Base-by-base conservation (phyloP, 1,140 invertebrate species). In the Lasioglossum albipes region DNA sequence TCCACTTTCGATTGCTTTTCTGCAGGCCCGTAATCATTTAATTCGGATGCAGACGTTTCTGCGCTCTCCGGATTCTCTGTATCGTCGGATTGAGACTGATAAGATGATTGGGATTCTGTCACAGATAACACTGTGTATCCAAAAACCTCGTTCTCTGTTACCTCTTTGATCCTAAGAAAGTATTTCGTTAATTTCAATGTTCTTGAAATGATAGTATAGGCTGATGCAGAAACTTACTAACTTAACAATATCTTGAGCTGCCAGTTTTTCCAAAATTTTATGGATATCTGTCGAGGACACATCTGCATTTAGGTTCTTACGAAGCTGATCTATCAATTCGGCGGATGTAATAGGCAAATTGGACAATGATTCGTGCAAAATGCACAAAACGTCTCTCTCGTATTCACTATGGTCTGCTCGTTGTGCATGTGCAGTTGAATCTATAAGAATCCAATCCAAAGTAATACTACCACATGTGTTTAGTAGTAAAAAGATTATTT, bases 261-360 rank as follows among this genome's bases (percentile, higher is more conserved):
- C 96, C 94, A 99, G 96, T 91, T 98, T 99, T 84, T 97, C 95
- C 0, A 99, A 90, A 68, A 98, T 94, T 93, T 97, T 96, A 82
- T 96, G 95, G 22, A 98, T 94, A 85, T 95, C 93, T 54, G 94
- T 91, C 87, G 96, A 94, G 45, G 94, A 93, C 16, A 96, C 94
- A 90, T 95, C 91, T 75, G 94, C 93, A 73, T 94, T 94, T 18
- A 96, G 89, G 81, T 93, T 93, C 85, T 95, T 95, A n/a, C 94
- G 93, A 16, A 97, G 94, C 77, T 94, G 94, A 52, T 95, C 92
- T 36, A 95, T 93, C 31, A 98, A 92, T 69, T 96, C 95, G 57
- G 93, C 94, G 2, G 97, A 97, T 73, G 96, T 96, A 20, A 96
- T 96, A 18, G 97, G 97, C 77, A 98, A 93, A 88, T 96, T 95